Evolutionary conservation across 2,888 invertebrate genomes (phyloP), one percentile per base, ranked within the genome.

Genomic region (Folsomia manolachei): DNA sequence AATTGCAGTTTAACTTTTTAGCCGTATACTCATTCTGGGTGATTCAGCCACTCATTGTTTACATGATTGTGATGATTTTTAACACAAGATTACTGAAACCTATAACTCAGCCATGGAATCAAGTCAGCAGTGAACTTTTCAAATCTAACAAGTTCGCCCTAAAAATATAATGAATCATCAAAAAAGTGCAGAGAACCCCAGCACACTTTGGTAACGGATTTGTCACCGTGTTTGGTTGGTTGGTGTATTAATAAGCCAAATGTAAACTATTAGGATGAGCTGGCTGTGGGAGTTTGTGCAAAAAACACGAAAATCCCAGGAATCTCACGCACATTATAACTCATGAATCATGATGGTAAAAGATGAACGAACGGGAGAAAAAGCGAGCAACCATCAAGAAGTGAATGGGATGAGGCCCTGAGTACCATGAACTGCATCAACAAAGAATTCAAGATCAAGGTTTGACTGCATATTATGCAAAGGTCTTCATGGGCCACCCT

Each of bases 361-460:
- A 56, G 56, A 56, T 56, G 56, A 56, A 56, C n/a, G 56, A 56
- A 56, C 56, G 19, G 21, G 7, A 56, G n/a, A 56, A 56, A 56
- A n/a, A 39, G 7, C 7, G 14, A 39, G 14, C 39, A 4, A 39
- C 39, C 39, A 39, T 4, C 4, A 39, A 39, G 14, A 39, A 39
- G 14, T 39, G 14, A 4, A 39, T 39, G 14, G 14, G 39, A 39
- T 14, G 7, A 39, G 7, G 14, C 14, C 39, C 39, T 9, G 39
- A 39, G 39, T 39, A 39, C 39, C 14, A 39, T 14, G 39, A 39
- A 39, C 14, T 39, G 39, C 39, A 39, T 4, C 4, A 39, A 39
- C 39, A 39, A 39, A 9, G 14, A 39, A 39, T 39, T 39, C 39
- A 39, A 39, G 39, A 9, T 39, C 39, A 39, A 39, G 39, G 14